Evolutionary conservation across 1,140 invertebrate species (phyloP), one percentile per base, ranked within the genome.

Genomic region (Drosophila serrata): DNA sequence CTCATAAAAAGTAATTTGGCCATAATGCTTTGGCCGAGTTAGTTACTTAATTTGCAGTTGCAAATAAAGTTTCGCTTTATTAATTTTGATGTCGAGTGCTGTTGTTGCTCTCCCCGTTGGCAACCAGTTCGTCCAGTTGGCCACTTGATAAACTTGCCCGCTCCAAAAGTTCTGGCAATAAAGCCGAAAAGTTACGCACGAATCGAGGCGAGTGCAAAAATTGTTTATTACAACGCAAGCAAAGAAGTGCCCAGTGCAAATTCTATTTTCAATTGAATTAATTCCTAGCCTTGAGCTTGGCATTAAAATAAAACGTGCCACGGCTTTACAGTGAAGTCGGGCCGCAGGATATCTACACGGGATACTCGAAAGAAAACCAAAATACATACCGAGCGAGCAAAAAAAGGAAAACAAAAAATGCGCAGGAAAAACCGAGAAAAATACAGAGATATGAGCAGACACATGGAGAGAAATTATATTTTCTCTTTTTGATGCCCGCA

Each of bases 11-110:
- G 85, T 90, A 90, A 90, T 90, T 90, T 90, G 74, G 85, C 67
- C 85, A 79, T 90, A 85, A 90, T 90, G 85, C 81, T 85, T 90
- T 81, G 77, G 78, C 62, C 77, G 78, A 88, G 85, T 88, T 90
- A 90, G 85, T 90, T 90, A 90, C 85, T 90, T 90, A 82, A 90
- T 90, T 90, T 90, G 86, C 85, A 90, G 85, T 90, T 90, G 85
- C 85, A 82, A 90, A 90, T 90, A 90, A 90, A 90, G 85, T 90
- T 90, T 90, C 85, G 81, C 85, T 90, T 88, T 88, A 88, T 88
- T 88, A 88, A 88, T 88, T 88, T 84, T 84, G 69, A 75, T 90
- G 68, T 77, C 74, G 64, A 82, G 53, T 75, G 65, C 69, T 64
- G 62, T 61, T 87, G 46, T 72, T 77, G 53, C 43, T 75, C 33